Conservation (phyloP, 2,888 invertebrate species). For the Baronia brevicornis region DNA sequence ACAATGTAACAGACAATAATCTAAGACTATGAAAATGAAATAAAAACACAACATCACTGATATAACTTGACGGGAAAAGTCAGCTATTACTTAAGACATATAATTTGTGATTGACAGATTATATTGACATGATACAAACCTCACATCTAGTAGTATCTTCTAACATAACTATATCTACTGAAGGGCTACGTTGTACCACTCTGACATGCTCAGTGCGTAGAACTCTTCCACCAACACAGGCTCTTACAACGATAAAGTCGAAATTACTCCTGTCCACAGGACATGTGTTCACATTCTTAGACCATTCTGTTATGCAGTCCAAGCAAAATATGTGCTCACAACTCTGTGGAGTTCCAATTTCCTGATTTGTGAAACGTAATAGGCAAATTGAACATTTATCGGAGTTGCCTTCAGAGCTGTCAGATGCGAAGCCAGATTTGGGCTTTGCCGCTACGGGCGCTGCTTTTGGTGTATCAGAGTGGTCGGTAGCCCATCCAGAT, state of each 20-base stretch:
- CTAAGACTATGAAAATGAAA: no score
- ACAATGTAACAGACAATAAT: no score
- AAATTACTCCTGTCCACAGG: slow-evolving; percentile 93
- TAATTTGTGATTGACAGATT: not conserved
- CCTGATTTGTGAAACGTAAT: slow-evolving; percentile 82
- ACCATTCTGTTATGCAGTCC: slow-evolving; percentile 94
- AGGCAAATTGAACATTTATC: slow-evolving; percentile 95
- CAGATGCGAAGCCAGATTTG: slow-evolving; percentile 62
- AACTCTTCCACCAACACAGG: slow-evolving; percentile 79
- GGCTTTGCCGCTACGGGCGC: slow-evolving; percentile 22
- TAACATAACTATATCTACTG: slow-evolving; percentile 58
- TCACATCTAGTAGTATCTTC: slow-evolving; percentile 86
- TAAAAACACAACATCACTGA: no score
- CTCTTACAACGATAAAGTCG: slow-evolving; percentile 83
- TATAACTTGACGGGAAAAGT: no score
- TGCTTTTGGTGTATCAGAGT: slow-evolving; percentile 23
- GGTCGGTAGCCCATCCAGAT: slow-evolving; percentile 44
- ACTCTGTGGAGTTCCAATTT: slow-evolving; percentile 88
- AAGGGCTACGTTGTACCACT: slow-evolving; percentile 63
- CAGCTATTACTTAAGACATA: not conserved
- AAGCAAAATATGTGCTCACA: slow-evolving; percentile 95
- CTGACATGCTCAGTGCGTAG: slow-evolving; percentile 80
- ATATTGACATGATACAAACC: slow-evolving; percentile 39
- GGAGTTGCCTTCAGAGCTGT: slow-evolving; percentile 81
- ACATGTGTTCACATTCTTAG: slow-evolving; percentile 96